phyloP scores from a whole-genome alignment of 2,888 invertebrate species.

The Panzeria rudis region DNA sequence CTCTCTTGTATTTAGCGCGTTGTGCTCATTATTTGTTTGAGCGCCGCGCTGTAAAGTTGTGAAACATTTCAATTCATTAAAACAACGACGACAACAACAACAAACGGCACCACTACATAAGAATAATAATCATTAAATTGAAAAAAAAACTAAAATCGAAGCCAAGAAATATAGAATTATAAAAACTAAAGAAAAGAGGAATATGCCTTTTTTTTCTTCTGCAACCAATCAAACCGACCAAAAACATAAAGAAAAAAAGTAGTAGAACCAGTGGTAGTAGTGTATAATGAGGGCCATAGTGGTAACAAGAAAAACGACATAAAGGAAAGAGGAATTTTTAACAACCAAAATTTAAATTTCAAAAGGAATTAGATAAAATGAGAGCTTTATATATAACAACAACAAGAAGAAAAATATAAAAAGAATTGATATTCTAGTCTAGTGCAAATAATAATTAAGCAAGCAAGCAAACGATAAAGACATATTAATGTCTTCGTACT shows the following conservation, averaged over 20 bases:
- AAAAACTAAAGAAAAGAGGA: constrained; percentile 60
- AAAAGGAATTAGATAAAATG: constrained; percentile 60
- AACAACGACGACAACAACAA: constrained; percentile 61
- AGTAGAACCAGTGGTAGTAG: constrained; percentile 69
- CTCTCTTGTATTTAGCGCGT: constrained; percentile 71
- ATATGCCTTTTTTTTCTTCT: constrained; percentile 45
- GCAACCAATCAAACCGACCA: constrained; percentile 38
- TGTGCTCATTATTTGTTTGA: constrained; percentile 82
- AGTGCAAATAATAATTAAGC: constrained; percentile 41
- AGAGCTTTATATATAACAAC: constrained; percentile 32
- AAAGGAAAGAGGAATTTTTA: constrained; percentile 60
- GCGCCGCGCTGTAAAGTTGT: constrained; percentile 83
- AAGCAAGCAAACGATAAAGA: constrained; percentile 23
- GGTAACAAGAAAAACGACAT: constrained; percentile 54
- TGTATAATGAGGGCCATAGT: constrained; percentile 26
- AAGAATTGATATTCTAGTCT: constrained; percentile 55
- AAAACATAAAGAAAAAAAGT: constrained; percentile 62
- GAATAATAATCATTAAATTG: constrained; percentile 54
- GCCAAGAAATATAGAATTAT: constrained; percentile 70
- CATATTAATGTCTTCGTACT: constrained; percentile 25
- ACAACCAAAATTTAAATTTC: constrained; percentile 50
- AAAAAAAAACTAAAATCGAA: constrained; percentile 69
- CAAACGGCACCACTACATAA: constrained; percentile 51
- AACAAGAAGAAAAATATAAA: constrained; percentile 31
- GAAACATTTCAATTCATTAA: constrained; percentile 76